These are phyloP conservation scores for Lochmaea crataegi DNA, from an alignment of 2,888 invertebrate genomes.

Conservation along the genomic window DNA sequence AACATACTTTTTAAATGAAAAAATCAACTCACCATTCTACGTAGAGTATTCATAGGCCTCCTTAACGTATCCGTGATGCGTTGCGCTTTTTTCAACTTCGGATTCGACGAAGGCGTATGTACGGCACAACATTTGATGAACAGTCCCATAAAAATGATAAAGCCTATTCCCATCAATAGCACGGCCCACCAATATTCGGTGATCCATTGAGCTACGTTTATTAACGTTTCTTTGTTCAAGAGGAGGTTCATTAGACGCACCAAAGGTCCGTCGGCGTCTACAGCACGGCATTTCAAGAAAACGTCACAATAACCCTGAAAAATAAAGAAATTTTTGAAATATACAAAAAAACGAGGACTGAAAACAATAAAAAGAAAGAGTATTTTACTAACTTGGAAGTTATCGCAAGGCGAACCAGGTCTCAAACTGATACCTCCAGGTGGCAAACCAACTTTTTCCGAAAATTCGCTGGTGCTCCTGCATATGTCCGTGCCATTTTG, in stretches of 20 bases:
- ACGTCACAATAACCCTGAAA: conserved; percentile 97
- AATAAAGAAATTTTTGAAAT: conserved; percentile 1
- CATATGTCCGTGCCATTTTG: conserved; percentile 86
- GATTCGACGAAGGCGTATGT: conserved; percentile 99
- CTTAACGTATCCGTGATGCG: conserved; percentile 92
- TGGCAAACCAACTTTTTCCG: conserved; percentile 77
- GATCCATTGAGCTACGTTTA: conserved; percentile 92
- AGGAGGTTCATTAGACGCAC: conserved; percentile 96
- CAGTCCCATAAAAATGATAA: conserved; percentile 95
- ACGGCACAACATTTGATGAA: conserved; percentile 99
- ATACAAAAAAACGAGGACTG: too few species aligned
- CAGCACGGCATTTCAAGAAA: conserved; percentile 97
- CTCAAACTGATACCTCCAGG: conserved; percentile 86
- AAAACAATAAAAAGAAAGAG: neutral
- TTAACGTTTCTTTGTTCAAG: conserved; percentile 89
- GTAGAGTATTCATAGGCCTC: conserved; percentile 89
- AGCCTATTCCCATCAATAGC: conserved; percentile 88
- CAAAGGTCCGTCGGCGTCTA: conserved; percentile 98
- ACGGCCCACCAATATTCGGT: conserved; percentile 97
- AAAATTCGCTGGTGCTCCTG: conserved; percentile 89
- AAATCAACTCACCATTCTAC: conserved; percentile 79
- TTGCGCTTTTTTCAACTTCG: conserved; percentile 94
- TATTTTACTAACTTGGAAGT: conserved; percentile 81
- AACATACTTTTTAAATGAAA: neutral
- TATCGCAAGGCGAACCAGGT: conserved; percentile 98